Conservation (phyloP, 2,113 vertebrate genomes). For the Trematocara zebra region DNA sequence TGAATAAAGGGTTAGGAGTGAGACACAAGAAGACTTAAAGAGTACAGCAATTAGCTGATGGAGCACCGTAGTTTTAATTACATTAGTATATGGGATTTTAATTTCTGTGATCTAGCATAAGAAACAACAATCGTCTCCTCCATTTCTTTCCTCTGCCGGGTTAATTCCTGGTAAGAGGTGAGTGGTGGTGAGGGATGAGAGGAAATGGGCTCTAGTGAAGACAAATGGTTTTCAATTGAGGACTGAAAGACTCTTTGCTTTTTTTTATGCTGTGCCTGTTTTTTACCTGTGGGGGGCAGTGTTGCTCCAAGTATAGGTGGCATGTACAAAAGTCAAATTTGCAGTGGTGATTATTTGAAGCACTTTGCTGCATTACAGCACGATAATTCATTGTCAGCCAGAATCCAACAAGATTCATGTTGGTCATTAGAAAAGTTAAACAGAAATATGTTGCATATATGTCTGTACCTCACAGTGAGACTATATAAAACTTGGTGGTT, state of each 20-base stretch:
- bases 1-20: not conserved
- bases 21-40: not conserved
- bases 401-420: conserved; percentile 1
- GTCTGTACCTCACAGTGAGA: not conserved
- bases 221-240: not conserved
- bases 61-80: not conserved
- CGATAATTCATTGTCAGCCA: conserved; percentile 8
- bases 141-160: not conserved
- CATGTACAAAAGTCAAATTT: not conserved
- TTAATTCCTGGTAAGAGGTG: not conserved
- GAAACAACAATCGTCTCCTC: not conserved
- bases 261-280: not conserved
- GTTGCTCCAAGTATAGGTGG: conserved; percentile 50
- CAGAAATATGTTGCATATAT: not conserved
- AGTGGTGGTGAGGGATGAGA: not conserved
- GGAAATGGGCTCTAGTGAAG: not conserved
- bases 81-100: not conserved
- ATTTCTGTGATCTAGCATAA: not conserved
- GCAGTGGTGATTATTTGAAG: conserved; percentile 16
- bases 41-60: not conserved
- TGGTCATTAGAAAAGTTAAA: not conserved
- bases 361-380: conserved; percentile 40
- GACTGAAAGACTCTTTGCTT: not conserved
- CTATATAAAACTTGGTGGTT: not conserved
- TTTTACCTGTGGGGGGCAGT: conserved; percentile 67